phyloP scores from a whole-genome alignment of 1,140 invertebrate genomes.

The Chionoecetes opilio region DNA sequence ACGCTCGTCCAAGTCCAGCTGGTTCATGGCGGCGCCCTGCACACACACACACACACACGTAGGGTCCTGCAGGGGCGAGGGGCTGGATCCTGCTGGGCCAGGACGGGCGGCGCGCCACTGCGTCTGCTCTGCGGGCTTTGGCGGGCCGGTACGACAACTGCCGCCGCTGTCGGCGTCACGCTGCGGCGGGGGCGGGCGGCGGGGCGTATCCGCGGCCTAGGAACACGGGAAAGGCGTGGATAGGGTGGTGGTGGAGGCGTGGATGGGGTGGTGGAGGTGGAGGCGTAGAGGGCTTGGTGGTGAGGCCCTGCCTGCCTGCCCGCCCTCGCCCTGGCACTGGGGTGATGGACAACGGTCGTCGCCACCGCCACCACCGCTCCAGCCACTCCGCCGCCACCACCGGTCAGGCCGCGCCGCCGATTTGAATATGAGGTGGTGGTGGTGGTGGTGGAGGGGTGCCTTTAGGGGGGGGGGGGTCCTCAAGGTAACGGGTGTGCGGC shows the following conservation, averaged over 20 bases:
- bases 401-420: too few species aligned
- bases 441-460: too few species aligned
- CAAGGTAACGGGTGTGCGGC: too few species aligned
- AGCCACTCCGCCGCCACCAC: too few species aligned
- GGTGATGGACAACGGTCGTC: too few species aligned
- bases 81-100: neutral
- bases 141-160: constrained; percentile 73
- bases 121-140: constrained; percentile 70
- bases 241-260: neutral
- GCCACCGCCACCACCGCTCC: neutral
- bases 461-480: too few species aligned
- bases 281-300: too few species aligned
- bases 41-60: neutral
- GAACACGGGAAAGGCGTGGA: neutral
- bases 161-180: constrained; percentile 56
- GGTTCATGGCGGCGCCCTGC: constrained; percentile 38
- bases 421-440: too few species aligned
- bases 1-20: constrained; percentile 70
- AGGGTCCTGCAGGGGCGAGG: too few species aligned
- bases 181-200: neutral
- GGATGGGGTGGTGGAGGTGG: too few species aligned
- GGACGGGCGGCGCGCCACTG: neutral
- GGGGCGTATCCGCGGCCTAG: neutral
- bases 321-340: too few species aligned
- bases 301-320: too few species aligned